Evolutionary conservation across 2,113 vertebrate species (phyloP).

Genomic region (Ictalurus punctatus): DNA sequence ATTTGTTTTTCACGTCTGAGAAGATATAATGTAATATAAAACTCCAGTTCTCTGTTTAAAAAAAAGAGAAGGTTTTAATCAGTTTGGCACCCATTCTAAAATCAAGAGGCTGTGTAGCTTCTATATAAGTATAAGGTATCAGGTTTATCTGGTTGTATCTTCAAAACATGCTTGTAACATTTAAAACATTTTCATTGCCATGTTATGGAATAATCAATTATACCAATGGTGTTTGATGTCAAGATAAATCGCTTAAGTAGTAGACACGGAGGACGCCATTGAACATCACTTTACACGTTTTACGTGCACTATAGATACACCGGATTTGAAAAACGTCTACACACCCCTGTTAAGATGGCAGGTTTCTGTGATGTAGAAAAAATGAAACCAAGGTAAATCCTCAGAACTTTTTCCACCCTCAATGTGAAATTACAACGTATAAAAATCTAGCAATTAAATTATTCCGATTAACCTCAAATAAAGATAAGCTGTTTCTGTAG

Average conservation of each 20-base stretch:
- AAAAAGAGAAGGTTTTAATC: not conserved
- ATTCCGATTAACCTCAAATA: too few species aligned
- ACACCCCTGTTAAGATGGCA: too few species aligned
- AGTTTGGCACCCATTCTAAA: not conserved
- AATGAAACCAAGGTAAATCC: too few species aligned
- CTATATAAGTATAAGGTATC: not conserved
- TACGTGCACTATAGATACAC: not conserved
- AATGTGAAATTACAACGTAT: too few species aligned
- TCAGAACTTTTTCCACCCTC: too few species aligned
- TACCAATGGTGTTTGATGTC: not conserved
- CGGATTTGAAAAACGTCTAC: too few species aligned
- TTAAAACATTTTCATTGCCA: not conserved
- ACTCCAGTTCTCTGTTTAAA: not conserved
- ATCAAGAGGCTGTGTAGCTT: not conserved
- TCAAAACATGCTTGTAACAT: not conserved
- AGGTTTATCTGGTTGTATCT: not conserved
- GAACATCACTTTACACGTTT: not conserved
- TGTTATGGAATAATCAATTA: not conserved
- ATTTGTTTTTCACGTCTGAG: not conserved
- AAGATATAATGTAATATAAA: not conserved
- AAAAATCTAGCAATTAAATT: too few species aligned
- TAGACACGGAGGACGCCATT: not conserved
- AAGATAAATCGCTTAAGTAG: not conserved
- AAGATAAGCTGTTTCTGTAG: too few species aligned
- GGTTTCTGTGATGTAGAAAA: too few species aligned